A percentile compares a stretch with the other conserved stretches of the same genome.
Evolutionary conservation across 53 echinoderm and acorn worm species (phyloP).

Genomic region (Luidia sarsii): DNA sequence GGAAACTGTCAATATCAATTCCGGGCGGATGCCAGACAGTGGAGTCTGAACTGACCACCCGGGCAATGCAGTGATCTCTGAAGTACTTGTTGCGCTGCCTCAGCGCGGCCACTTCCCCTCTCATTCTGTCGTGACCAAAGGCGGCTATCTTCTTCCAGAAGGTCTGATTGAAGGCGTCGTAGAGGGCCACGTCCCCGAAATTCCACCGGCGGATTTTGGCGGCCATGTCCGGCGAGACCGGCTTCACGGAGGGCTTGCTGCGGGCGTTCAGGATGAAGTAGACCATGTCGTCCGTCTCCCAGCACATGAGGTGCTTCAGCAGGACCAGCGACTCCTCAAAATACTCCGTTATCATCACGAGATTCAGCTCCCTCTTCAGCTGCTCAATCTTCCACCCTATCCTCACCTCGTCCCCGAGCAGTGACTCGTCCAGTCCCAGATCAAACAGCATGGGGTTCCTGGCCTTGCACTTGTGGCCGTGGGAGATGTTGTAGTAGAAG

Average conservation of each 20-base stretch:
- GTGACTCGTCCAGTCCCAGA: slow-evolving; percentile 56
- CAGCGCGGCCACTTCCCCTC: slow-evolving; percentile 59
- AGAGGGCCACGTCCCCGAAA: slow-evolving; percentile 73
- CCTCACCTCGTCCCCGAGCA: not conserved
- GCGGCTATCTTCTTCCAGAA: slow-evolving; percentile 76
- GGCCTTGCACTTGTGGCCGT: slow-evolving; percentile 39
- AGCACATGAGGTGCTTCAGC: slow-evolving; percentile 83
- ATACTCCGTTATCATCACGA: slow-evolving; percentile 91
- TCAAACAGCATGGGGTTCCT: slow-evolving; percentile 92
- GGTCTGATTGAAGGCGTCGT: slow-evolving; percentile 76
- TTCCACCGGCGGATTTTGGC: slow-evolving; percentile 75
- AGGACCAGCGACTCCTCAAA: slow-evolving; percentile 84
- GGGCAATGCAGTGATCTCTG: slow-evolving; percentile 61
- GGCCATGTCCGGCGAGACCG: slow-evolving; percentile 28
- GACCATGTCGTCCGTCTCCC: slow-evolving; percentile 79
- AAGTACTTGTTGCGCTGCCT: slow-evolving; percentile 54
- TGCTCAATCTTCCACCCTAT: slow-evolving; percentile 47
- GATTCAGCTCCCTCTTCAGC: slow-evolving; percentile 57
- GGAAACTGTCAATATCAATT: slow-evolving; percentile 73
- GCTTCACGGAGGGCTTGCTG: slow-evolving; percentile 60
- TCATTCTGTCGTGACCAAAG: slow-evolving; percentile 81
- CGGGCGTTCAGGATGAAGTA: slow-evolving; percentile 84
- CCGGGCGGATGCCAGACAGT: slow-evolving; percentile 80
- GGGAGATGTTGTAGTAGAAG: slow-evolving; percentile 5
- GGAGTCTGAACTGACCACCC: slow-evolving; percentile 55